Base-by-base conservation (phyloP, 2,888 invertebrate species). In the Frankliniella intonsa region DNA sequence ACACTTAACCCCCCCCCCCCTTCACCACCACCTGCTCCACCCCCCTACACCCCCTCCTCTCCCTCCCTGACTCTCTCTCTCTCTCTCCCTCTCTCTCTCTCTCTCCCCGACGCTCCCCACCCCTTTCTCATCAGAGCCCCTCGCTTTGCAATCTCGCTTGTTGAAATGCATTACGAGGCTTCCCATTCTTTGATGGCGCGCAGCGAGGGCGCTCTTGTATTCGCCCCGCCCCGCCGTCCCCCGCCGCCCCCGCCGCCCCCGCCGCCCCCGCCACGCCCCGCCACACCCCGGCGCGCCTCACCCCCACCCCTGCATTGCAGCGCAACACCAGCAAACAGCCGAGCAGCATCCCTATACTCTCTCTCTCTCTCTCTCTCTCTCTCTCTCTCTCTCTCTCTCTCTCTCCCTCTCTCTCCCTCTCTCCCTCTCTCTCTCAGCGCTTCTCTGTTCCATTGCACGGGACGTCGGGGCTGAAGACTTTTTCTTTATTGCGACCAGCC, bases 121-220 rank as follows among this genome's bases (percentile, higher is more conserved):
- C 62, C 62, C 62, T 17, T 62, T 62, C 62, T 38, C 62, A 62
- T 62, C 62, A 62, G 62, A 62, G 62, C 62, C n/a, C 19, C 62
- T 17, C 62, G 62, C 62, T 38, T 38, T 38, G 38, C 38, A 38
- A 38, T 38, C 38, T 38, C 62, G 62, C 62, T 62, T 62, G 62
- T 62, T 62, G n/a, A 62, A 62, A 62, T 62, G 62, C 62, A 62
- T 62, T 62, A 62, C 62, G 62, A 62, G 62, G 62, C 62, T 11
- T n/a, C 62, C 62, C 62, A 17, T 62, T 19, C 62, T 62, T 62
- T 62, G 62, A 62, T 17, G 62, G 62, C 14, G 55, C 55, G 12
- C 62, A 12, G 55, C 38, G 38, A 38, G 38, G 38, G 38, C 38
- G 38, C 38, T 38, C 38, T 38, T 38, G 38, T 38, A 5, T 38